Base-by-base conservation (phyloP, 2,113 vertebrate genomes). In the Coreoperca whiteheadi region DNA sequence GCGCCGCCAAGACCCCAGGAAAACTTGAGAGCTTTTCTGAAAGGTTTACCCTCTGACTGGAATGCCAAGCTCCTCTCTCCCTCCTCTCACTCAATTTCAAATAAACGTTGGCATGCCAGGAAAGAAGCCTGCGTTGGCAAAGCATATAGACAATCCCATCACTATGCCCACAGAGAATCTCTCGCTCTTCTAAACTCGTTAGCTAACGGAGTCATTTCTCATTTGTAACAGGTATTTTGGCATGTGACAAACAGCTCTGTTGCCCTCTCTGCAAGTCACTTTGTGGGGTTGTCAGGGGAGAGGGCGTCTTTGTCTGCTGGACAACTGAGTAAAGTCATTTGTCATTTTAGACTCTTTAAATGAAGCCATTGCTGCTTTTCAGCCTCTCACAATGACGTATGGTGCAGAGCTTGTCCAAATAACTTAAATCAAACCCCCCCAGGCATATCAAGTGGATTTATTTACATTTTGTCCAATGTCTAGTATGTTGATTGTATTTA, bases 271-370 rank as follows among this genome's bases (percentile, higher is more conserved):
- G 83, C 80, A 56, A 81, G 86, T 77, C 77, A 91, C 78, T 86
- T 80, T 83, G 88, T 88, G 61, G 68, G 79, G 88, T 92, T 84
- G 88, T 91, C 90, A 88, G 70, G 89, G 86, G 83, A 80, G 77
- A 84, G 88, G 84, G 66, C 15, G 50, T 20, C 87, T 92, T 94
- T 94, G 94, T 94, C 72, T 30, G 54, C 39, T 0, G 69, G 84
- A 94, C 93, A 92, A 94, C 92, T 69, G 86, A 74, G 86, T 28
- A 77, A 93, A 91, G 85, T 91, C 92, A 93, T 94, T 93, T 81
- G 88, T 94, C 92, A 94, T 90, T 82, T 90, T 74, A 71, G 89
- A 63, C 87, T 77, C 78, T 87, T 87, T 87, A 89, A 93, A 91
- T 85, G 82, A 88, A 90, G 84, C 90, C 30, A 23, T 80, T 75